Conservation (phyloP, 2,797 vertebrate species). For the Ataeniobius toweri region DNA sequence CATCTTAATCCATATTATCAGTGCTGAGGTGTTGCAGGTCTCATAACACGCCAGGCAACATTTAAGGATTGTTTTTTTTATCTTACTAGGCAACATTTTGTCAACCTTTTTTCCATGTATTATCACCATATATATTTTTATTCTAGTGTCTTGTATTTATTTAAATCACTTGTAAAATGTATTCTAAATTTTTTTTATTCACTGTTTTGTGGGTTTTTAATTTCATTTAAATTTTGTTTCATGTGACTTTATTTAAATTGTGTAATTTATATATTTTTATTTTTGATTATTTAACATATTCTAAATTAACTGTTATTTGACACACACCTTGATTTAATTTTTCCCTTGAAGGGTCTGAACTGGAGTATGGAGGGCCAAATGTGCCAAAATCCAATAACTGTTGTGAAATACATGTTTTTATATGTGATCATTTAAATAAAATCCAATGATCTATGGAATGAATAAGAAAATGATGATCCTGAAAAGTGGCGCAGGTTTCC, state of each 20-base stretch:
- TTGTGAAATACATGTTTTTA: not conserved
- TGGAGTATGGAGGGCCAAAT: not conserved
- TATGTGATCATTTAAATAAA: not conserved
- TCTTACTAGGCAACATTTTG: not conserved
- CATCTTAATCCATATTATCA: no score
- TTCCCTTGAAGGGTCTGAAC: not conserved
- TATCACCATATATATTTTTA: not conserved
- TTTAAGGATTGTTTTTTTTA: not conserved
- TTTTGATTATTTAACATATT: not conserved
- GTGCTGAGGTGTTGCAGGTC: not conserved
- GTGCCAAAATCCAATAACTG: not conserved
- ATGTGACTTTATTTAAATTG: no score
- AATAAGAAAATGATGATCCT: not conserved
- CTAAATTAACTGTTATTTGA: not conserved
- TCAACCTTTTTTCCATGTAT: not conserved
- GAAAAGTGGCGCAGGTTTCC: not conserved
- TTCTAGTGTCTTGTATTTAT: no score
- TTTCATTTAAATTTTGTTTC: no score
- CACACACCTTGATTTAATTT: not conserved
- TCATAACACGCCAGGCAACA: not conserved
- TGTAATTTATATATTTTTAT: not conserved
- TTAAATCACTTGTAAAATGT: no score
- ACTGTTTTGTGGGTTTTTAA: no score
- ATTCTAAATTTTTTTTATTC: no score
- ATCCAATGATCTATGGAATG: not conserved